Evolutionary conservation across 1,140 invertebrate genomes (phyloP), one percentile per base, ranked within the genome.

Genomic region (Drosophila suzukii): DNA sequence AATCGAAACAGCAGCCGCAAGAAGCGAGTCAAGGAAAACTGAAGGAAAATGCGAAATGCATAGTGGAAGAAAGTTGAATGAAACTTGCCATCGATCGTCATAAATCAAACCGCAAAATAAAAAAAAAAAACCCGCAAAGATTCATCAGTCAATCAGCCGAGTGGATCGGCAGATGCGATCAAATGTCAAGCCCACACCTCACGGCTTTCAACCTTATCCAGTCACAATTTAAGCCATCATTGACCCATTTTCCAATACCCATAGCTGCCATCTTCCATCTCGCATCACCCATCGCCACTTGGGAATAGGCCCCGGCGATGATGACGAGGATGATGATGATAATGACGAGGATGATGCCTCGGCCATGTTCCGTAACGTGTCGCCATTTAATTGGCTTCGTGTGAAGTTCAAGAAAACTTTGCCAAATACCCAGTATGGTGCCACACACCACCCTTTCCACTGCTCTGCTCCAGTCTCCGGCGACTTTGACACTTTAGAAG

Each of bases 151-250:
- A 86, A 79, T 79, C 79, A 67, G 51, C 43, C 38, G 43, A 47
- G 60, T 72, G 46, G 61, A 67, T 75, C 78, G 76, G 65, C 57
- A 65, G 78, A 67, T 79, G 82, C 83, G 83, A 89, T 89, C 84
- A 89, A 73, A 89, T 89, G 82, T 86, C 83, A 82, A 59, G 56
- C 47, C 75, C 54, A 84, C 72, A 77, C 77, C 77, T 72, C 77
- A 27, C 51, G 36, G 46, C 67, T 60, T 59, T 72, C 55, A 63
- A 57, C 73, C 74, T 76, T 58, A 59, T 50, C 63, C 63, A 56
- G 51, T 32, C 83, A 88, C 83, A 86, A 83, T 89, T 89, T 84
- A 85, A 89, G 84, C 84, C 84, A 90, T 89, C 85, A 90, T 90
- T 89, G 84, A 89, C 84, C 84, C 81, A 89, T 89, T 89, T 89